A percentile compares a stretch with the other conserved stretches of the same genome.
Evolutionary conservation across 2,888 invertebrate species (phyloP).

Genomic region (Nycteola revayana): DNA sequence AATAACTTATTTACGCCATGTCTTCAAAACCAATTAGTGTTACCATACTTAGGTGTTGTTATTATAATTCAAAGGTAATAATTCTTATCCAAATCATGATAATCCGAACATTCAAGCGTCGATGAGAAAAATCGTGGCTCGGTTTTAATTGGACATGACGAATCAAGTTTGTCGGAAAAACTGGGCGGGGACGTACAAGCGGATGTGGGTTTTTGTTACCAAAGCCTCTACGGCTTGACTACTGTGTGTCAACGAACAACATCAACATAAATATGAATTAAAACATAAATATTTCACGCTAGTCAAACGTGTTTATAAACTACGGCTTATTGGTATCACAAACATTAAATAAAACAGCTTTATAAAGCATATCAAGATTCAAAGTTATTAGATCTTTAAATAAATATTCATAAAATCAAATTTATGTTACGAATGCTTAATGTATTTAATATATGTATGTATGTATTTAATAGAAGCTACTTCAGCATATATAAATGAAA

Average conservation of each 20-base stretch:
- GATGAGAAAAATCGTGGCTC: slow-evolving; percentile 63
- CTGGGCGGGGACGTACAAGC: slow-evolving; percentile 64
- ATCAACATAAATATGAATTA: slow-evolving; percentile 15
- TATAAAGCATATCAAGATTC: no score
- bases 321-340: background rate
- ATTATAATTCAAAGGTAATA: no score
- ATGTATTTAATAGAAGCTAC: no score
- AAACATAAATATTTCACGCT: background rate
- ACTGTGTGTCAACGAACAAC: slow-evolving; percentile 19
- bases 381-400: no score
- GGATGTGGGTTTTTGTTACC: slow-evolving; percentile 45
- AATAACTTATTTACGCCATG: no score
- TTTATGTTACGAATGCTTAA: no score
- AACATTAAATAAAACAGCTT: no score
- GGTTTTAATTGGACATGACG: slow-evolving; percentile 73
- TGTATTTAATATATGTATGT: no score
- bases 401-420: no score
- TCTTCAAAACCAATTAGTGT: no score
- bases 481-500: slow-evolving; percentile 5
- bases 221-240: slow-evolving; percentile 11
- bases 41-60: no score
- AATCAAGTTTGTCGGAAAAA: slow-evolving; percentile 70
- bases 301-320: slow-evolving; percentile 4
- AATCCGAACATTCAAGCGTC: slow-evolving; percentile 20
- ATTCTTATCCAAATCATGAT: slow-evolving; percentile 17